phyloP scores from a whole-genome alignment of 2,888 invertebrate species.

The Merodon equestris region DNA sequence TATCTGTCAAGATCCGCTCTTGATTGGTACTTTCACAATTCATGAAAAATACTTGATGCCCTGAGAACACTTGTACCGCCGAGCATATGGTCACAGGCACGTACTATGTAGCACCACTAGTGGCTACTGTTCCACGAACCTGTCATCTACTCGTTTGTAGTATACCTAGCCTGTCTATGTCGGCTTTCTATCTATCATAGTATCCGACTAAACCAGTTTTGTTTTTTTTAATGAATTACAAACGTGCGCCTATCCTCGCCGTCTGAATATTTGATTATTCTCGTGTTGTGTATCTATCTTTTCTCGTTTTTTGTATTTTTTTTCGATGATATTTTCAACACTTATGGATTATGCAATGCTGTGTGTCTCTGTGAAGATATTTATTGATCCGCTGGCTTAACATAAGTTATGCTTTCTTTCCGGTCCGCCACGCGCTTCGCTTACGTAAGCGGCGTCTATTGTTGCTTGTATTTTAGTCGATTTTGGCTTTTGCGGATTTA shows the following conservation, averaged over 20 bases:
- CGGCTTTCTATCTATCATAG: too few relatives aligned
- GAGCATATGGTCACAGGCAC: too few relatives aligned
- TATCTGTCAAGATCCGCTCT: too few relatives aligned
- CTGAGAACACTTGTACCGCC: too few relatives aligned
- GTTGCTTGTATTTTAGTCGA: constrained; percentile 9
- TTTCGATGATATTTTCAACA: constrained; percentile 1
- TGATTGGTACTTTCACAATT: too few relatives aligned
- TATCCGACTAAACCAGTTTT: constrained; percentile 26
- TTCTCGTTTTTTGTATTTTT: constrained; percentile 12
- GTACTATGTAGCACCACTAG: too few relatives aligned
- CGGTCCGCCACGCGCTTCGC: constrained; percentile 40
- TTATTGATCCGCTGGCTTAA: not conserved
- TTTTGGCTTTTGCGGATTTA: too few relatives aligned
- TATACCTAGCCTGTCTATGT: too few relatives aligned
- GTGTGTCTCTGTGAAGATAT: constrained; percentile 2
- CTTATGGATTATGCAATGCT: too few relatives aligned
- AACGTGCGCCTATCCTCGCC: constrained; percentile 17
- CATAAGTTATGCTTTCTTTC: constrained; percentile 19
- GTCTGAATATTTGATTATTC: constrained; percentile 23
- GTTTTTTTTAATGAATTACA: constrained; percentile 12
- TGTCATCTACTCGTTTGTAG: too few relatives aligned
- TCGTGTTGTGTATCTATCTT: not conserved
- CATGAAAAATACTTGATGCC: too few relatives aligned
- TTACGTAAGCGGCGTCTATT: constrained; percentile 44
- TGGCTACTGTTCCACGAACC: too few relatives aligned